Conservation (phyloP, 1,140 invertebrate genomes). For the Drosophila kikkawai region DNA sequence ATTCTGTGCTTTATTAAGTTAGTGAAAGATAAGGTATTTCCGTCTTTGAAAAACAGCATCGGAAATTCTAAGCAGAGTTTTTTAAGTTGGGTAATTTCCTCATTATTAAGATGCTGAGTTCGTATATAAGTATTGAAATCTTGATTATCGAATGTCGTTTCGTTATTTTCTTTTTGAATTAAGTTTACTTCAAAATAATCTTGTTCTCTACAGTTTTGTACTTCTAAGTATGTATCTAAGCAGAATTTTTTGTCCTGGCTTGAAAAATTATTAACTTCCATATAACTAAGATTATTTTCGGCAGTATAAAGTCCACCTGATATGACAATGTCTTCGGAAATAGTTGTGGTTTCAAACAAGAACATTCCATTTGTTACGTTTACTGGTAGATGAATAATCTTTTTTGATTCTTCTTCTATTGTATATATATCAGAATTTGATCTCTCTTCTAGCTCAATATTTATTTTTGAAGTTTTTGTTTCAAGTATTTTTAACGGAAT, state of each 20-base stretch:
- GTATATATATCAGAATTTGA: constrained; percentile 12
- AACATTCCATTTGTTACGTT: constrained; percentile 13
- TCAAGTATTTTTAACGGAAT: not conserved
- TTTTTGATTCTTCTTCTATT: constrained; percentile 14
- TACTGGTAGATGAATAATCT: not conserved
- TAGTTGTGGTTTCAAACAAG: constrained; percentile 13
- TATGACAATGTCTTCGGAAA: constrained; percentile 21
- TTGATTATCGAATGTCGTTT: constrained; percentile 20
- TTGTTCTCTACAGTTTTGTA: constrained; percentile 27
- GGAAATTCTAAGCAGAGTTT: constrained; percentile 24
- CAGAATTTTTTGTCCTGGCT: constrained; percentile 23
- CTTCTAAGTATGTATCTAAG: constrained; percentile 27
- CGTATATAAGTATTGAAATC: constrained; percentile 5
- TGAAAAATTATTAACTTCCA: constrained; percentile 26
- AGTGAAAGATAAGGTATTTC: constrained; percentile 11
- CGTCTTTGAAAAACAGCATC: constrained; percentile 16
- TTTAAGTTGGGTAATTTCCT: constrained; percentile 17
- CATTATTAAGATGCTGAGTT: constrained; percentile 23
- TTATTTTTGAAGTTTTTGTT: not conserved
- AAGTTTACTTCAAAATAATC: constrained; percentile 26
- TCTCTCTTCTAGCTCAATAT: constrained; percentile 12
- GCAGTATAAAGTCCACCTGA: constrained; percentile 18
- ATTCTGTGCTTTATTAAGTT: constrained; percentile 16
- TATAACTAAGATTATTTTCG: constrained; percentile 6
- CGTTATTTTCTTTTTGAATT: constrained; percentile 30